A percentile compares a stretch with the other conserved stretches of the same genome.
Evolutionary conservation across 1,140 invertebrate genomes (phyloP).

Genomic region (Mercenaria mercenaria): DNA sequence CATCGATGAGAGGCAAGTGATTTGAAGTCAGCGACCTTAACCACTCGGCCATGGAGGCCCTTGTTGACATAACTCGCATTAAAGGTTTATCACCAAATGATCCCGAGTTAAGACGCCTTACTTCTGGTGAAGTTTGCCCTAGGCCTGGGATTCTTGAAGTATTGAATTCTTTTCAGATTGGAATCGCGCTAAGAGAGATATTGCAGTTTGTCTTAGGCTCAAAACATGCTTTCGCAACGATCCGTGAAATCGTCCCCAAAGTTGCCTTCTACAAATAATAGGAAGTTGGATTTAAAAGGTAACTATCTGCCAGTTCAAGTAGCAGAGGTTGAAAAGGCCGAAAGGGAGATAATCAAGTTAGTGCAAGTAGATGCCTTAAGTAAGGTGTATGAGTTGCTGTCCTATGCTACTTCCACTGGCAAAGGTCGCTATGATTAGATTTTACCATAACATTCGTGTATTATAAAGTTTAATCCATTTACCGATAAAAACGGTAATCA

Average conservation of each 20-base stretch:
- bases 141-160: not conserved
- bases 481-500: slow-evolving; percentile 17
- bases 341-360: not conserved
- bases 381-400: not conserved
- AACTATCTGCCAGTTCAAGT: not conserved
- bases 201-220: slow-evolving; percentile 51
- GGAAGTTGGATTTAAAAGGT: not conserved
- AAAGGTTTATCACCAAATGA: not conserved
- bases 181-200: slow-evolving; percentile 9
- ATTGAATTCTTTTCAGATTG: slow-evolving; percentile 51
- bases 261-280: not conserved
- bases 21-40: too few species aligned
- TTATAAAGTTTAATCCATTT: slow-evolving; percentile 34
- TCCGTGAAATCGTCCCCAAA: not conserved
- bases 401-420: too few species aligned
- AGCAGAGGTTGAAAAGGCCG: not conserved
- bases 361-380: not conserved
- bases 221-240: not conserved
- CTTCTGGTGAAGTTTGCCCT: not conserved
- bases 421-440: too few species aligned
- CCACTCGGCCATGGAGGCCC: too few species aligned
- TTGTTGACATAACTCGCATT: not conserved
- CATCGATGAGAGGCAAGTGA: too few species aligned
- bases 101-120: slow-evolving; percentile 38
- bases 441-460: not conserved